Evolutionary conservation across 2,888 invertebrate genomes (phyloP).

Genomic region (Galeruca laticollis): DNA sequence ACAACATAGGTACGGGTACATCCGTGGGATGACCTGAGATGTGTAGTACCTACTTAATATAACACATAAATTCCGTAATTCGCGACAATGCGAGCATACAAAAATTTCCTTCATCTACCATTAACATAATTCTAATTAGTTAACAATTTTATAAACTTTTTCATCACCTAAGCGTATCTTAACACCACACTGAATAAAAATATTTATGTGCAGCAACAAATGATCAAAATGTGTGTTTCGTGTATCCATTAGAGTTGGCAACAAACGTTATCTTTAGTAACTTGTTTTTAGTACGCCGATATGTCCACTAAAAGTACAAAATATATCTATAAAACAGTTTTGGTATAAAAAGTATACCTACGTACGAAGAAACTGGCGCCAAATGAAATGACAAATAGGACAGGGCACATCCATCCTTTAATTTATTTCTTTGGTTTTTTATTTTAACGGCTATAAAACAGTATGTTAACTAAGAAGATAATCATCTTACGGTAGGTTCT

Average conservation of each 20-base stretch:
- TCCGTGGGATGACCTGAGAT: too few species aligned
- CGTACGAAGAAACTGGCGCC: slow-evolving; percentile 50
- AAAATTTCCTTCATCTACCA: too few species aligned
- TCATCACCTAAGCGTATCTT: too few species aligned
- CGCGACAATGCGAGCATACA: too few species aligned
- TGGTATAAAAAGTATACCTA: slow-evolving; percentile 10
- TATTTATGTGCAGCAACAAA: too few species aligned
- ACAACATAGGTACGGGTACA: too few species aligned
- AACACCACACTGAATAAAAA: too few species aligned
- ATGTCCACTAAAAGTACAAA: not conserved
- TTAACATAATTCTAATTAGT: too few species aligned
- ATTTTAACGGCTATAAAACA: slow-evolving; percentile 59
- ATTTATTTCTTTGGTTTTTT: slow-evolving; percentile 56
- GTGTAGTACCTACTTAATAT: too few species aligned
- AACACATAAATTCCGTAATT: too few species aligned
- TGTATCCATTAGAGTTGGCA: not conserved
- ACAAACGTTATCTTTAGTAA: not conserved
- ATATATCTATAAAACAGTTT: not conserved
- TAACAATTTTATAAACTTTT: too few species aligned
- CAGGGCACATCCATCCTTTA: slow-evolving; percentile 54
- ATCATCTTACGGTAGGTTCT: slow-evolving; percentile 49
- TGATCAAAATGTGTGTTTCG: not conserved
- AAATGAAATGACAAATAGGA: slow-evolving; percentile 54
- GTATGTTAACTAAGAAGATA: slow-evolving; percentile 56
- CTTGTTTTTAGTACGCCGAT: not conserved